phyloP scores from a whole-genome alignment of 2,797 vertebrate species.

The Lacerta agilis region DNA sequence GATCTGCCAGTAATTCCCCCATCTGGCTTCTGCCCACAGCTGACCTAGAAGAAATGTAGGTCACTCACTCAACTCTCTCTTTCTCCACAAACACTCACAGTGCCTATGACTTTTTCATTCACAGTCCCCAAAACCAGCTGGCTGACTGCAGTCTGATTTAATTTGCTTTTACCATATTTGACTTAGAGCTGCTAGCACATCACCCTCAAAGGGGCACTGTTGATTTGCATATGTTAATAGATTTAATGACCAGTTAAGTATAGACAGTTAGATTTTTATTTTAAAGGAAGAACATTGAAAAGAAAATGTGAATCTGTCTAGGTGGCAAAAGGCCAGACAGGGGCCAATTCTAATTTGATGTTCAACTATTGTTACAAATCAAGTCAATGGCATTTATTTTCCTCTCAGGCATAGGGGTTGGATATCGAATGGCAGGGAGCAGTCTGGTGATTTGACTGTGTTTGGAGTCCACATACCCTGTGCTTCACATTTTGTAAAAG shows the following conservation, averaged over 20 bases:
- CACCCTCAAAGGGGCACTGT: not conserved
- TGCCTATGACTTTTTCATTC: not conserved
- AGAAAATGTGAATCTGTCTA: no score
- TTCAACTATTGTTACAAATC: not conserved
- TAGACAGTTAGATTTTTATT: not conserved
- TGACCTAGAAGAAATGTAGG: no score
- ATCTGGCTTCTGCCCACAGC: not conserved
- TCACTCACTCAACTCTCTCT: no score
- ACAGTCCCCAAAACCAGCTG: not conserved
- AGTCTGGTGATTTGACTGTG: not conserved
- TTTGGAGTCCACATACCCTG: fast-evolving
- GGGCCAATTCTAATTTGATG: not conserved
- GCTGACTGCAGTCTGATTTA: not conserved
- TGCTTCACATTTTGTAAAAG: conserved; percentile 8
- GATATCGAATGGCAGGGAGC: not conserved
- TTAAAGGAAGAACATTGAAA: no score
- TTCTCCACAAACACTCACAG: not conserved
- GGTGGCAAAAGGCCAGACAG: not conserved
- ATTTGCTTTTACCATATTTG: not conserved
- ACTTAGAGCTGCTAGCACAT: not conserved
- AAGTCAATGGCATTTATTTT: not conserved
- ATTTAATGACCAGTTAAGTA: not conserved
- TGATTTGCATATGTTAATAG: not conserved
- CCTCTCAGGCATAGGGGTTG: not conserved
- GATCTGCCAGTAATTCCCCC: not conserved